A percentile compares a stretch with the other conserved stretches of the same genome.
Evolutionary conservation across 2,888 invertebrate species (phyloP).

Genomic region (Andrena marginata): DNA sequence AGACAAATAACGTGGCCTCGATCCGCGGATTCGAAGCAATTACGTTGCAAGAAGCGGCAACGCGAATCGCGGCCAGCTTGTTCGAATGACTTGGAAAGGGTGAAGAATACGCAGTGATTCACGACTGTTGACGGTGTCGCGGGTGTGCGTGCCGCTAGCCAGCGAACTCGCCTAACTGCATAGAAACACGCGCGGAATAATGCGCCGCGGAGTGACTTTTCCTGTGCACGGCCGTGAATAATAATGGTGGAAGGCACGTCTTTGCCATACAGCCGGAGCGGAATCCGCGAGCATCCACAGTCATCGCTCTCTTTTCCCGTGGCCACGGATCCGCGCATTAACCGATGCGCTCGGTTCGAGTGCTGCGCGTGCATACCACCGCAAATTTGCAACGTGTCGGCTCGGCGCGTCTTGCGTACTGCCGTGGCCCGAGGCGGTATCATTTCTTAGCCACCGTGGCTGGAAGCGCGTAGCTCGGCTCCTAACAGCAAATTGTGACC

Average conservation of each 20-base stretch:
- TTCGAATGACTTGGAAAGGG: constrained; percentile 1
- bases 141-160: neutral
- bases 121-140: neutral
- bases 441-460: constrained; percentile 53
- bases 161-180: constrained; percentile 11
- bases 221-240: constrained; percentile 32
- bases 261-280: constrained; percentile 31
- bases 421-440: constrained; percentile 36
- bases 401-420: constrained; percentile 35
- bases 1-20: constrained; percentile 59
- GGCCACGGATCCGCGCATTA: constrained; percentile 32
- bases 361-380: constrained; percentile 32
- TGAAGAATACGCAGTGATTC: neutral
- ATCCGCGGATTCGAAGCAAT: constrained; percentile 42
- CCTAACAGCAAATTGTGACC: constrained; percentile 42
- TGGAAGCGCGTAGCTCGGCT: constrained; percentile 14
- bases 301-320: constrained; percentile 25
- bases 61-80: constrained; percentile 9
- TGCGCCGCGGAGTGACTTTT: constrained; percentile 33
- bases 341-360: constrained; percentile 32
- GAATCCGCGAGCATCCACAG: constrained; percentile 14
- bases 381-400: constrained; percentile 67
- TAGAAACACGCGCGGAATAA: constrained; percentile 25
- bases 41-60: constrained; percentile 22
- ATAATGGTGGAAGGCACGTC: constrained; percentile 32